phyloP scores from a whole-genome alignment of 2,113 vertebrate species.

The Xyliphius kryptos region DNA sequence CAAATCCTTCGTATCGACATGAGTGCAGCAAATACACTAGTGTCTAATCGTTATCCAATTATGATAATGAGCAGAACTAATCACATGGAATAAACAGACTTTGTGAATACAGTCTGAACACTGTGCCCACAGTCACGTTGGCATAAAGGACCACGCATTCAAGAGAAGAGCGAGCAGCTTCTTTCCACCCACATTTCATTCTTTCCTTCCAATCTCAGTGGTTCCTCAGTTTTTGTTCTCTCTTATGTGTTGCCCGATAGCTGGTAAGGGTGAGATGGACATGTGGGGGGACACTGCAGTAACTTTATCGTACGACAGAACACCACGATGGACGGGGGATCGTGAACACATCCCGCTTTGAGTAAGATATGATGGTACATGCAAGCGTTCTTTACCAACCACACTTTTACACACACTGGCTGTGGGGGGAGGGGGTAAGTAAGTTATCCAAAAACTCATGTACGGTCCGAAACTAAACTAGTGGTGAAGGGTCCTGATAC shows the following conservation, averaged over 20 bases:
- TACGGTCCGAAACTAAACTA: too few relatives aligned
- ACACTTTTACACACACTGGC: constrained; percentile 22
- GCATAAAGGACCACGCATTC: constrained; percentile 20
- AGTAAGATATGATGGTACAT: constrained; percentile 7
- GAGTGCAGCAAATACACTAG: too few relatives aligned
- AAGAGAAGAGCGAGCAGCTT: constrained; percentile 29
- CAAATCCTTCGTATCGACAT: constrained; percentile 17
- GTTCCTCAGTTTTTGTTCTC: constrained; percentile 9
- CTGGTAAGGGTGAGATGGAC: constrained; percentile 15
- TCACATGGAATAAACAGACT: too few relatives aligned
- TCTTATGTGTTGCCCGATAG: constrained; percentile 1
- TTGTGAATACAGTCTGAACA: constrained; percentile 2
- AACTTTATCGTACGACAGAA: constrained; percentile 2
- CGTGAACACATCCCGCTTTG: background rate
- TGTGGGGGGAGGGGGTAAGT: background rate
- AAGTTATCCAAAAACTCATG: too few relatives aligned
- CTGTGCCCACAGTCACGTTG: background rate
- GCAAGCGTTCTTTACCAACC: constrained; percentile 20
- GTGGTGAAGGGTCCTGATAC: too few relatives aligned
- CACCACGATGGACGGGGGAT: constrained; percentile 9
- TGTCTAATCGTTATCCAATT: too few relatives aligned
- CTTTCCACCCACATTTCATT: constrained; percentile 31
- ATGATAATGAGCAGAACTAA: too few relatives aligned
- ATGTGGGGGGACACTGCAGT: constrained; percentile 29
- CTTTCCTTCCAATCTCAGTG: constrained; percentile 9